A percentile compares a stretch with the other conserved stretches of the same genome.
Conservation (phyloP, 2,113 vertebrate species). For the Pao palembangensis region DNA sequence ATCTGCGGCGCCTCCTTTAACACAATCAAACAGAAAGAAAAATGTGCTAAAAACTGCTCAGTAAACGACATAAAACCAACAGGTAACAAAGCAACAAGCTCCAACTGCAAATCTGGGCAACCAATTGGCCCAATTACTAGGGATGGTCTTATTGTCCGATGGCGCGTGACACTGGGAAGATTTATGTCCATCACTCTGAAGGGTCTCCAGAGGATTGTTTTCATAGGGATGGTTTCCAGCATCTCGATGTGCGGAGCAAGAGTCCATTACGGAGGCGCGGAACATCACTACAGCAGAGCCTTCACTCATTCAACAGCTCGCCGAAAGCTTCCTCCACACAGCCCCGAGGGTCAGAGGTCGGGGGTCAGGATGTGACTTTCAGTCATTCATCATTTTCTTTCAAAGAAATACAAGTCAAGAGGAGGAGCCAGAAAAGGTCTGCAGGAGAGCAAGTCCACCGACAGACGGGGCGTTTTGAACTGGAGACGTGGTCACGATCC, state of each 20-base stretch:
- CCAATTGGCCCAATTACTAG: too few species aligned
- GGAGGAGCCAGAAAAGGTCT: constrained; percentile 18
- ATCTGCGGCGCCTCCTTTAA: background rate
- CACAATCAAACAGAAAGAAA: background rate
- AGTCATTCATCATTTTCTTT: constrained; percentile 34
- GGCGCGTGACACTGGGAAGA: constrained; percentile 1
- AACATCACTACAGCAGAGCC: constrained; percentile 20
- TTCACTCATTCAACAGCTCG: constrained; percentile 20
- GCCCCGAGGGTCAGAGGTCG: constrained; percentile 31
- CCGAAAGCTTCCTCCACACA: constrained; percentile 22
- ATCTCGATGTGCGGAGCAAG: constrained; percentile 10
- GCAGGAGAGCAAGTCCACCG: constrained; percentile 9
- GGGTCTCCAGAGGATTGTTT: constrained; percentile 26
- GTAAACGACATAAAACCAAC: constrained; percentile 11
- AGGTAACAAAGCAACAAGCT: constrained; percentile 1
- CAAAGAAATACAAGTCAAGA: constrained; percentile 47
- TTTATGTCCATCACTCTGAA: constrained; percentile 17
- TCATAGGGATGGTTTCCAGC: constrained; percentile 15
- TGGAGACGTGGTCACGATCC: constrained; percentile 5
- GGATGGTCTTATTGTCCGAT: background rate
- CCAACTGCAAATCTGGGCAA: too few species aligned
- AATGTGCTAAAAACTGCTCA: background rate
- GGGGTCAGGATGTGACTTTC: constrained; percentile 45
- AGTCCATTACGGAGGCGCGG: constrained; percentile 25
- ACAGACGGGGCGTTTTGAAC: constrained; percentile 25